A percentile compares a stretch with the other conserved stretches of the same genome.
Conservation (phyloP, 35 echinoderm and acorn worm genomes). For the Acanthaster planci region DNA sequence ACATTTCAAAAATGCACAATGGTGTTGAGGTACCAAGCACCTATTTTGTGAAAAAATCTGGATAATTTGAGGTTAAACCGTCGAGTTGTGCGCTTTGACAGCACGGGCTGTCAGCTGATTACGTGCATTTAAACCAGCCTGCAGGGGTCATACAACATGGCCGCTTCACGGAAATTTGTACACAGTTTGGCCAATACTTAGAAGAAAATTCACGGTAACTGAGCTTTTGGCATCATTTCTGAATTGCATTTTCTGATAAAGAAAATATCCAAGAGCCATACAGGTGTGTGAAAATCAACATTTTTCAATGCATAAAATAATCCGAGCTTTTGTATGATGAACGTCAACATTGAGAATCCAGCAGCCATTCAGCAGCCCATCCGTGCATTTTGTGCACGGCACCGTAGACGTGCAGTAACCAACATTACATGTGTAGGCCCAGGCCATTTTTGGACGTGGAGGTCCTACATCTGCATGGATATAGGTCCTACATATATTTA, state of each 20-base stretch:
- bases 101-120: slow-evolving; percentile 33
- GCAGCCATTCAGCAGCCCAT: not conserved
- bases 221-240: slow-evolving; percentile 24
- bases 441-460: too few species aligned
- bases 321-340: not conserved
- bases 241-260: not conserved
- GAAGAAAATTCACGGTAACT: not conserved
- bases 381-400: not conserved
- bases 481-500: too few species aligned
- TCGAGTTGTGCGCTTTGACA: slow-evolving; percentile 8
- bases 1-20: slow-evolving; percentile 13
- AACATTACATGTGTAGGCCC: too few species aligned
- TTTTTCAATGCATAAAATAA: not conserved
- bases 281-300: not conserved
- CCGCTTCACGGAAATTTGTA: slow-evolving; percentile 10
- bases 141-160: slow-evolving; percentile 48
- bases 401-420: not conserved
- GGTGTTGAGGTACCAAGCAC: not conserved
- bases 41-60: not conserved
- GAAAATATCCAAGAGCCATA: not conserved
- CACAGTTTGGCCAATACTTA: not conserved
- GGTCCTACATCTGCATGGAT: too few species aligned
- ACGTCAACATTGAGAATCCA: not conserved
- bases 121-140: slow-evolving; percentile 20
- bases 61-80: not conserved